Base-by-base conservation (phyloP, 1,140 invertebrate genomes). In the Drosophila subpulchrella region DNA sequence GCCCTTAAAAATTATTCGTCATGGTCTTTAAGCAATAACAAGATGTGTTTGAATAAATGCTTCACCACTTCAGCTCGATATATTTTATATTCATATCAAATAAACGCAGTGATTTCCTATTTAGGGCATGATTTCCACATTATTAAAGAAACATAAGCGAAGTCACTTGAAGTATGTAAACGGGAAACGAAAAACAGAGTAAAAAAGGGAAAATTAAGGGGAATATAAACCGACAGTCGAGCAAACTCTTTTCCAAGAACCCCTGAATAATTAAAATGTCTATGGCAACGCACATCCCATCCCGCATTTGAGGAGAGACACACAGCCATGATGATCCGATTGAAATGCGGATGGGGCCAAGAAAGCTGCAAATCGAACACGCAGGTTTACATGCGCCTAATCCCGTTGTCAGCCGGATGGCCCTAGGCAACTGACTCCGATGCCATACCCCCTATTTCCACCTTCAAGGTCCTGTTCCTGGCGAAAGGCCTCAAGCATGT, bases 201-300 rank as follows among this genome's bases (percentile, higher is more conserved):
- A 42, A 50, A 48, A 73, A 48, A 47, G 24, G 13, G 39, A 20
- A 46, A 32, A 17, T 10, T 15, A 15, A 17, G 41, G 8, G 13
- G 32, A 13, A 41, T 24, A 34, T n/a, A 47, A 67, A 27, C 61
- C 20, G 48, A 51, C 47, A 53, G 72, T 27, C 34, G 34, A 53
- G 12, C 42, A n/a, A 38, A 58, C 61, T 75, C 48, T 70, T 57
- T 53, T 38, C 57, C 57, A 24, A 81, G 66, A 44, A 65, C 61
- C 65, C 36, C 62, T 86, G 75, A 83, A 86, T 86, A 88, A 86
- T 86, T 86, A 86, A 86, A 83, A 75, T 58, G 58, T 61, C 48
- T 53, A 48, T 36, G 72, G 58, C 59, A 63, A 50, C 41, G 63
- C 60, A 39, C 24, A 78, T 55, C 13, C 30, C 27, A 27, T 27